phyloP scores from a whole-genome alignment of 2,797 vertebrate species.

The Aplochiton taeniatus region DNA sequence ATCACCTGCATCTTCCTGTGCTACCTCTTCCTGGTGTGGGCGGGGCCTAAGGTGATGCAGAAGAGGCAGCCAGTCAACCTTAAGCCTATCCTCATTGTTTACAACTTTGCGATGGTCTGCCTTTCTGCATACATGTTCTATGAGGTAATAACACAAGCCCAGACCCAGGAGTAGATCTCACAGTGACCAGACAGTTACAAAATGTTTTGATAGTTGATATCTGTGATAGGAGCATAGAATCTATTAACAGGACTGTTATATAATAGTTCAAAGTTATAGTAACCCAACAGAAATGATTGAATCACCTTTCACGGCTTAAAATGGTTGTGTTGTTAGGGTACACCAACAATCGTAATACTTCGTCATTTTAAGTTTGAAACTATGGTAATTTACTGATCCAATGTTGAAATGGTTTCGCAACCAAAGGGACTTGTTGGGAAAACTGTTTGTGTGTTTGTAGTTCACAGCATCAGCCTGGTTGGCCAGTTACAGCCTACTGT shows the following conservation, averaged over 20 bases:
- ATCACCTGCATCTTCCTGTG: slow-evolving; percentile 39
- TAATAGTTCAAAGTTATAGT: too few species aligned
- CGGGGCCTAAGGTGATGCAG: slow-evolving; percentile 24
- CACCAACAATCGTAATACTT: too few species aligned
- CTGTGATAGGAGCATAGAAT: too few species aligned
- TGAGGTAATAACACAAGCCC: slow-evolving; percentile 45
- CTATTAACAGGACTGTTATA: too few species aligned
- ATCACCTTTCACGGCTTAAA: too few species aligned
- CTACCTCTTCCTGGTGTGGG: slow-evolving; percentile 39
- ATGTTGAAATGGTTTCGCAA: too few species aligned
- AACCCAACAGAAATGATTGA: too few species aligned
- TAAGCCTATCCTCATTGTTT: slow-evolving; percentile 23
- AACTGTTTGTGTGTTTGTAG: slow-evolving; percentile 19
- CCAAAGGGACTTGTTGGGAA: neutral
- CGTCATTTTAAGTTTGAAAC: too few species aligned
- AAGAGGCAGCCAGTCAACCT: slow-evolving; percentile 23
- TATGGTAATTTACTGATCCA: too few species aligned
- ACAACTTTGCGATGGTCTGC: slow-evolving; percentile 34
- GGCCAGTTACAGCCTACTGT: slow-evolving; percentile 67
- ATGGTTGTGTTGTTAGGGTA: too few species aligned
- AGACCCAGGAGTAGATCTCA: neutral
- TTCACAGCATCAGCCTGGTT: slow-evolving; percentile 69
- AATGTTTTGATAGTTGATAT: too few species aligned
- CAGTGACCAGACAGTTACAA: too few species aligned
- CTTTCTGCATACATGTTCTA: slow-evolving; percentile 53